phyloP scores from a whole-genome alignment of 30 jellyfish, hydroid and myxozoan genomes.

The Hydra vulgaris region DNA sequence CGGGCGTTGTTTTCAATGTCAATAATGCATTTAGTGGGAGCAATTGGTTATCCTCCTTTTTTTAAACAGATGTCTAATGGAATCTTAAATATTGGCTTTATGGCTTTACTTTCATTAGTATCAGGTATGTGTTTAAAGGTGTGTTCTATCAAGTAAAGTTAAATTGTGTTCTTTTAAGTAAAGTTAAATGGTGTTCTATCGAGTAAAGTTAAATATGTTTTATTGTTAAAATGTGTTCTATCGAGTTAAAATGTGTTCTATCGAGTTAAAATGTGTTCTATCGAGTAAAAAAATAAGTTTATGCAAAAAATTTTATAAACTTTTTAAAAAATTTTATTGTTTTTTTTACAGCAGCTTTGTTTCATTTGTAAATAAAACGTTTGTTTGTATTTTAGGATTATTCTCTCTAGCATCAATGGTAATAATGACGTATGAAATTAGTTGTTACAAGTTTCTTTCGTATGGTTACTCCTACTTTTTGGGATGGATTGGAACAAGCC shows the following conservation, averaged over 20 bases:
- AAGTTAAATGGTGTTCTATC: too few relatives aligned
- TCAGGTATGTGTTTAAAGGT: conserved; percentile 37
- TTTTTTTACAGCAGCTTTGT: too few relatives aligned
- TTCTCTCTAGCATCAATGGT: conserved; percentile 71
- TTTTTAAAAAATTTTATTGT: too few relatives aligned
- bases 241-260: too few relatives aligned
- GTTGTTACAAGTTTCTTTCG: conserved; percentile 6
- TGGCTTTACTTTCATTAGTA: conserved; percentile 61
- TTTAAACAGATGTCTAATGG: conserved; percentile 91
- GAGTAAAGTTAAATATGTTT: too few relatives aligned
- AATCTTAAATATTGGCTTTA: conserved; percentile 62
- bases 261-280: too few relatives aligned
- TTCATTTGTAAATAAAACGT: neutral
- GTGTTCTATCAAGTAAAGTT: too few relatives aligned
- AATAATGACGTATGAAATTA: conserved; percentile 61
- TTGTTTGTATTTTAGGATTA: conserved; percentile 34
- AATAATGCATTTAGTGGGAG: conserved; percentile 63
- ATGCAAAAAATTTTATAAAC: too few relatives aligned
- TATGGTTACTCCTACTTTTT: conserved; percentile 81
- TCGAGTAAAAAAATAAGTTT: too few relatives aligned
- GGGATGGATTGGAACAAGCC: conserved; percentile 93
- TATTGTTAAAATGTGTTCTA: too few relatives aligned
- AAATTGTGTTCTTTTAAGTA: too few relatives aligned
- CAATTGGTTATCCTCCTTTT: conserved; percentile 86
- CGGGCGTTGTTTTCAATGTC: conserved; percentile 77